Conservation (phyloP, 2,113 vertebrate species). For the Dinomys branickii region DNA sequence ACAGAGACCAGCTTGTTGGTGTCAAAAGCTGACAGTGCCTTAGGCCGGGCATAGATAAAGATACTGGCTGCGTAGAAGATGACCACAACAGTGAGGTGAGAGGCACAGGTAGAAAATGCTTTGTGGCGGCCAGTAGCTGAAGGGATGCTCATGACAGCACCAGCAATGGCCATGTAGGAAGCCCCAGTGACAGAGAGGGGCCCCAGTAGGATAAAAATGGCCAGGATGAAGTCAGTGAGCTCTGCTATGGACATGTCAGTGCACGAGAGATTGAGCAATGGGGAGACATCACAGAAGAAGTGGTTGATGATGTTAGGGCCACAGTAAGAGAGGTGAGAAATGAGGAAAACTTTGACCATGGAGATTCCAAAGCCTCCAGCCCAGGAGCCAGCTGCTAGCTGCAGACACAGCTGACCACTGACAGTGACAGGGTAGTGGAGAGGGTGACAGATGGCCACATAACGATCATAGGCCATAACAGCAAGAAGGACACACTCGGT, state of each 20-base stretch:
- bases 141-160: constrained; percentile 71
- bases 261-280: constrained; percentile 77
- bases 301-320: constrained; percentile 80
- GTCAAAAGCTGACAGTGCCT: constrained; percentile 77
- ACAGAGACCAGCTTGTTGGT: constrained; percentile 79
- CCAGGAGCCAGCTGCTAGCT: constrained; percentile 74
- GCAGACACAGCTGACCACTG: constrained; percentile 60
- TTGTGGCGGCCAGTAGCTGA: constrained; percentile 72
- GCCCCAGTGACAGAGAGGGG: constrained; percentile 74
- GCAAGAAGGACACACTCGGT: constrained; percentile 81
- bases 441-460: constrained; percentile 78
- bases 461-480: constrained; percentile 77
- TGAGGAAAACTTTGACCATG: constrained; percentile 76
- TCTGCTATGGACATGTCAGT: constrained; percentile 78
- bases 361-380: constrained; percentile 77
- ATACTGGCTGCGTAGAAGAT: constrained; percentile 78
- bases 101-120: constrained; percentile 82
- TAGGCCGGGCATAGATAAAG: constrained; percentile 78
- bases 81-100: constrained; percentile 77
- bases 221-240: constrained; percentile 76
- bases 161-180: constrained; percentile 75
- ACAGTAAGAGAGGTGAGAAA: constrained; percentile 78
- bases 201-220: constrained; percentile 76
- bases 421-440: constrained; percentile 75
- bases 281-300: constrained; percentile 81